Base-by-base conservation (phyloP, 2,113 vertebrate genomes). In the Actenoides hombroni region DNA sequence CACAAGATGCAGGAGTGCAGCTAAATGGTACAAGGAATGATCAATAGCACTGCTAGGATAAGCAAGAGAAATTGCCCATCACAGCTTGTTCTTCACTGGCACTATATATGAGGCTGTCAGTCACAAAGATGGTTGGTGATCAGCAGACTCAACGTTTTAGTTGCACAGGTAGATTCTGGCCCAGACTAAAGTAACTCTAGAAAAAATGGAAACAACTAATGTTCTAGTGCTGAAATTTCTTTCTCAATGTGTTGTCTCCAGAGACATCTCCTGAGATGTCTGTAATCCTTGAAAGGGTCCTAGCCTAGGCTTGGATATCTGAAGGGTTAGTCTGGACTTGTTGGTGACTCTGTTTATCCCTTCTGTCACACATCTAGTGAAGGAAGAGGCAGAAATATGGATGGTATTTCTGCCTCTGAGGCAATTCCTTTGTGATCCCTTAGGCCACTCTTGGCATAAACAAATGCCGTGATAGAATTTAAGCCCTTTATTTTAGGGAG, bases 351-450 rank as follows among this genome's bases (percentile, higher is more conserved):
- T 48, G 19, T 53, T 93, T 49, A 78, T 88, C 39, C 64, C 24
- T 92, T 51, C 31, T 68, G 42, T 74, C 56, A n/a, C 39, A 26
- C 2, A 4, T 13, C 4, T 26, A 35, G 29, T 21, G 46, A 56
- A 71, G 59, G 69, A 48, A 89, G 59, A 83, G 60, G 26, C 83
- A 10, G 65, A 94, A 88, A 69, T 79, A 90, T 69, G 77, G 90
- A 56, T 94, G 93, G 90, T 83, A 96, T 97, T 95, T 95, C 81
- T 95, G 80, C 95, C 92, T 84, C 48, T 79, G 80, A 92, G 94
- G 92, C 26, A 92, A 90, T 91, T 94, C 79, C 71, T 89, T 28
- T 89, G 39, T 69, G 56, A 56, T 46, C 57, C 67, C 49, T 2
- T 19, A 59, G 90, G 35, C 56, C 18, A 16, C 20, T 81, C 35